Conservation (phyloP, 2,113 vertebrate species). For the Trematomus loennbergii region DNA sequence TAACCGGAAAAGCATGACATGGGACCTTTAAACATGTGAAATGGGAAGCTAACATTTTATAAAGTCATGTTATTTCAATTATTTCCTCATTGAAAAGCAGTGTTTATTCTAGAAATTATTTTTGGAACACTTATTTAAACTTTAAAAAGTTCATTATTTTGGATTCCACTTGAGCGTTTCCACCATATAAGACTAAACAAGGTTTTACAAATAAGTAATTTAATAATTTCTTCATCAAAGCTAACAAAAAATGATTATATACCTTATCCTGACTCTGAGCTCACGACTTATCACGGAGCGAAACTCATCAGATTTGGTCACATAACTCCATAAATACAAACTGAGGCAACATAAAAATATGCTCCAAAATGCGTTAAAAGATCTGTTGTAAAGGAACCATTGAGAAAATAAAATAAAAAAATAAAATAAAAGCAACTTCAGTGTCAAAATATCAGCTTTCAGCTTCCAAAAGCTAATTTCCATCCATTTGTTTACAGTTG, state of each 20-base stretch:
- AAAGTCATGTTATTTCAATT: not conserved
- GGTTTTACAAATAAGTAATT: not conserved
- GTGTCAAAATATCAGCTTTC: not conserved
- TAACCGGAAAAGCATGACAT: no score
- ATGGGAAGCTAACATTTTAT: not conserved
- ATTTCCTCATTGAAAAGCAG: not conserved
- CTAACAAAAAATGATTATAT: no score
- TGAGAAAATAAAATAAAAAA: not conserved
- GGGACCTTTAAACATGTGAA: no score
- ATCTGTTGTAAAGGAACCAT: not conserved
- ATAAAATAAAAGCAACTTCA: not conserved
- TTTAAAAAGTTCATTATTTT: not conserved
- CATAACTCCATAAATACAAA: not conserved
- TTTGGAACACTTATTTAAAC: no score
- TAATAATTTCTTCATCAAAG: not conserved
- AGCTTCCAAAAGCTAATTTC: not conserved
- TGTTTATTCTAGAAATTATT: not conserved
- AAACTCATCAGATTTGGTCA: not conserved
- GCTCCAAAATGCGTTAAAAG: not conserved
- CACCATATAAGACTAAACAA: not conserved
- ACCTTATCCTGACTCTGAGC: not conserved
- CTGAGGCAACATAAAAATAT: not conserved
- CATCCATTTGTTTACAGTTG: accelerated
- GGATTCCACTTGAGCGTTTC: not conserved
- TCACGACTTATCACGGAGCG: not conserved